phyloP scores from a whole-genome alignment of 2,888 invertebrate genomes.

The Amphimallon solstitiale region DNA sequence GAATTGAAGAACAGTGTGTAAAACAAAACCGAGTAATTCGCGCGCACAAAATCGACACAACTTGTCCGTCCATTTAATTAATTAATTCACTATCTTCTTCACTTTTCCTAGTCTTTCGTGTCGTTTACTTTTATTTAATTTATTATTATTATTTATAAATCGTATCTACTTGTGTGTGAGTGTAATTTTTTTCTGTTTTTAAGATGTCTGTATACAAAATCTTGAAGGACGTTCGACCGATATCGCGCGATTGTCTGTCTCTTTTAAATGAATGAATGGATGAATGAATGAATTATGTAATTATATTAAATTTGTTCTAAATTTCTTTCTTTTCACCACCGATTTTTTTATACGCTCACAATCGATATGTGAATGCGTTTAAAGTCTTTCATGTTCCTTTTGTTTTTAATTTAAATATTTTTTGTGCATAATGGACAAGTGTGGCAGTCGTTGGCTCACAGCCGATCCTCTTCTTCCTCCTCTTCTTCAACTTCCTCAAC shows the following conservation, averaged over 20 bases:
- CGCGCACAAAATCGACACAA: too few relatives aligned
- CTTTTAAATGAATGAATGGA: background rate
- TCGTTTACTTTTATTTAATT: conserved; percentile 38
- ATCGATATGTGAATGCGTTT: conserved; percentile 59
- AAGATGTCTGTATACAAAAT: conserved; percentile 18
- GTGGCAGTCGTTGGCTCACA: conserved; percentile 55
- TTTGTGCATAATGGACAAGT: conserved; percentile 52
- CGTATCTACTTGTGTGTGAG: conserved; percentile 21
- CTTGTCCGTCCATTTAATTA: too few relatives aligned
- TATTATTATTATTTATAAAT: conserved; percentile 29
- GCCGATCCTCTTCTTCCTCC: conserved; percentile 77
- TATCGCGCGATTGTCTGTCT: conserved; percentile 29
- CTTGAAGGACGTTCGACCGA: conserved; percentile 14
- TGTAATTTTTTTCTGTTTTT: conserved; percentile 13
- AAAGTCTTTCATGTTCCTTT: conserved; percentile 6
- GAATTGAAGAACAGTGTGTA: too few relatives aligned
- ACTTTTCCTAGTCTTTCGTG: conserved; percentile 11
- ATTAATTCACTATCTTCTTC: background rate
- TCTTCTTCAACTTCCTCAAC: conserved; percentile 87
- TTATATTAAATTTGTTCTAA: conserved; percentile 32
- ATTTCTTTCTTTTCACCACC: conserved; percentile 25
- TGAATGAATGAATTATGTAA: conserved; percentile 21
- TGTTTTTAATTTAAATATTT: conserved; percentile 47
- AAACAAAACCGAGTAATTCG: too few relatives aligned
- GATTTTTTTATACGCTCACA: conserved; percentile 48